A percentile compares a stretch with the other conserved stretches of the same genome.
These are phyloP conservation scores for Lacanobia oleracea DNA, from an alignment of 2,888 invertebrate species.

Conservation along the genomic window DNA sequence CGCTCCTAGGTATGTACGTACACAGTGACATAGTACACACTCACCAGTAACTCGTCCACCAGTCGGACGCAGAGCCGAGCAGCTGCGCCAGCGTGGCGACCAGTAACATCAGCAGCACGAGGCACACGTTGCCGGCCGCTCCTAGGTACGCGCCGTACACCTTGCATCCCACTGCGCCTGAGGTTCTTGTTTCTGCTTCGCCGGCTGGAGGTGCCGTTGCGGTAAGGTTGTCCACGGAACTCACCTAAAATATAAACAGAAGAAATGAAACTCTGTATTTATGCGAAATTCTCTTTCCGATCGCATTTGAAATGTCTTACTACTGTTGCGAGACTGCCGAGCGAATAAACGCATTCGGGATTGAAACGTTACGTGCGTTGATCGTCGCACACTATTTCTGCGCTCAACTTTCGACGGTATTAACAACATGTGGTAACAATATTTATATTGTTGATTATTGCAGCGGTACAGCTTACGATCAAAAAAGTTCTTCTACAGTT, in stretches of 20 bases:
- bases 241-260: conserved; percentile 75
- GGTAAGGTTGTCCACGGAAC: conserved; percentile 90
- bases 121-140: conserved; percentile 93
- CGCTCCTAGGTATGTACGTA: conserved; percentile 81
- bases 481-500: too few species aligned
- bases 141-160: conserved; percentile 93
- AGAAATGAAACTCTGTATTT: not conserved
- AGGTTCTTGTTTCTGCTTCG: conserved; percentile 91
- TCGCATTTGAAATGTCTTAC: too few species aligned
- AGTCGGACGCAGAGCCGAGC: conserved; percentile 94
- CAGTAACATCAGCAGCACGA: conserved; percentile 90
- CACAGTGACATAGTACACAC: conserved; percentile 67
- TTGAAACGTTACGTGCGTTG: not conserved
- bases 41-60: conserved; percentile 95
- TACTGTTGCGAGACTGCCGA: too few species aligned
- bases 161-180: conserved; percentile 91
- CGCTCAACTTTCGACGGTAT: not conserved
- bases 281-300: not conserved
- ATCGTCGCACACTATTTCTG: not conserved
- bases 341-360: not conserved
- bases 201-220: conserved; percentile 88
- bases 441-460: too few species aligned
- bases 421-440: too few species aligned
- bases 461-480: too few species aligned
- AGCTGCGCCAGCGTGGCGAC: conserved; percentile 93